Percentiles rank a stretch among this genome's conserved stretches.
phyloP scores from a whole-genome alignment of 2,113 vertebrate genomes.

The Vidua chalybeata region DNA sequence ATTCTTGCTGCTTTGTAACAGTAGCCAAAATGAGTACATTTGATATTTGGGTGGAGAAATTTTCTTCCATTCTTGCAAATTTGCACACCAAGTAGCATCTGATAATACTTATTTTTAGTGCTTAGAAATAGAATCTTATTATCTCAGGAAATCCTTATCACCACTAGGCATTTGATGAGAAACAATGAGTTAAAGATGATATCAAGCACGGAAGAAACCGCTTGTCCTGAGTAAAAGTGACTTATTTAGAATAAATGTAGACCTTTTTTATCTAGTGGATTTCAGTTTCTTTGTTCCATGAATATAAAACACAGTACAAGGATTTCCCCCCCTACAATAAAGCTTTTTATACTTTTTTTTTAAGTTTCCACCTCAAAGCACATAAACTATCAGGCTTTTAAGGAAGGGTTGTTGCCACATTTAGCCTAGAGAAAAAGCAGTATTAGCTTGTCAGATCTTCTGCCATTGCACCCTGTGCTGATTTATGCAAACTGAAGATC shows the following conservation, averaged over 20 bases:
- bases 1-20: background rate
- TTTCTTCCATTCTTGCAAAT: constrained; percentile 50
- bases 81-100: constrained; percentile 40
- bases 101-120: constrained; percentile 55
- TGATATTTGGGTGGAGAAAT: constrained; percentile 25
- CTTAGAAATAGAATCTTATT: constrained; percentile 29
- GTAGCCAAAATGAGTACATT: background rate
- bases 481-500: background rate
- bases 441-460: background rate
- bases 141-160: constrained; percentile 64
- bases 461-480: background rate
- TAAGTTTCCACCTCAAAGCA: constrained; percentile 39
- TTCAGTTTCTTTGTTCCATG: constrained; percentile 26
- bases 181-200: constrained; percentile 65
- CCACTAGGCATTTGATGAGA: constrained; percentile 37
- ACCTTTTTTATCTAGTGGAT: background rate
- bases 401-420: background rate
- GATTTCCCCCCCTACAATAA: background rate
- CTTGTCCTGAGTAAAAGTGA: constrained; percentile 33
- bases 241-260: constrained; percentile 16
- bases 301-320: background rate
- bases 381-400: constrained; percentile 35
- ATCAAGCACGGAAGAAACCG: constrained; percentile 15
- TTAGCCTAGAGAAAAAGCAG: constrained; percentile 18
- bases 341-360: background rate